Conservation (phyloP, 2,888 invertebrate genomes). For the Hetaerina titia region DNA sequence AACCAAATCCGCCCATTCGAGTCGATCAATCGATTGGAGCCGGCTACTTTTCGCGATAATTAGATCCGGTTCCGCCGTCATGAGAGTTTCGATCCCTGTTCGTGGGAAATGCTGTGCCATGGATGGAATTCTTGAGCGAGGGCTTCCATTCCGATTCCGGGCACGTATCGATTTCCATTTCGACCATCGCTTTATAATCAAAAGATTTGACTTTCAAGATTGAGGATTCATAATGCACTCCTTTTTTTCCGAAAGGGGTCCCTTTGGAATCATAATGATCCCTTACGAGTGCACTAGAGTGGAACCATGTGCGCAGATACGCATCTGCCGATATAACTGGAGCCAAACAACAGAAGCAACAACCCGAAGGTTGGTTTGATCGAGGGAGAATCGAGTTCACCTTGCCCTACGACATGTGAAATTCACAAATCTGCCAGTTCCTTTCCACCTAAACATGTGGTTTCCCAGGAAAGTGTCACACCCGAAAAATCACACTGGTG, state of each 20-base stretch:
- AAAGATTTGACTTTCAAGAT: neutral
- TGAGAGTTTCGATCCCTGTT: neutral
- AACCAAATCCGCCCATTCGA: neutral
- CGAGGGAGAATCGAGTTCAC: too few species aligned
- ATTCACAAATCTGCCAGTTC: too few species aligned
- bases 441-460: too few species aligned
- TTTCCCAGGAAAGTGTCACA: too few species aligned
- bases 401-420: too few species aligned
- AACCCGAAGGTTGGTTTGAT: too few species aligned
- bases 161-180: constrained; percentile 7
- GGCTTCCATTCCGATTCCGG: neutral
- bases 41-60: neutral
- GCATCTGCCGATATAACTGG: too few species aligned
- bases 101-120: neutral
- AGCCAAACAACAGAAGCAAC: too few species aligned
- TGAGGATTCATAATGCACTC: neutral
- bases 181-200: neutral
- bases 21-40: neutral
- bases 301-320: too few species aligned
- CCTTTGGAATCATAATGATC: neutral
- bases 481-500: too few species aligned
- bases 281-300: too few species aligned
- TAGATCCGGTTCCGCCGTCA: neutral
- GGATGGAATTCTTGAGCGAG: neutral
- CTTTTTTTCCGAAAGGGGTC: neutral